Conservation (phyloP, 2,113 vertebrate species). For the Triplophysa siluroides region DNA sequence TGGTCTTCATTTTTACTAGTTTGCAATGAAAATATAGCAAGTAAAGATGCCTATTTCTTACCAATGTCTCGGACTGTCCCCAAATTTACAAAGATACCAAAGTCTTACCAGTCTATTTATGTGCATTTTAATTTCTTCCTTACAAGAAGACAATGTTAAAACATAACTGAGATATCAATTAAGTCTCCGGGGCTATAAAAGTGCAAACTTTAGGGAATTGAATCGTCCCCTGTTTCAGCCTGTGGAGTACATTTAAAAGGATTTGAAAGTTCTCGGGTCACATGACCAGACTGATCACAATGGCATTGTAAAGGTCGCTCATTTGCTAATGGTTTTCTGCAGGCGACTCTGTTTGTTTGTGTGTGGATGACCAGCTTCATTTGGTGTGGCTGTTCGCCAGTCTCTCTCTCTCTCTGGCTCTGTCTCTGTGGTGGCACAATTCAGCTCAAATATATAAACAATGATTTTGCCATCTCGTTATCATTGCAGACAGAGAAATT, state of each 20-base stretch:
- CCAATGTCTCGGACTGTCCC: too few species aligned
- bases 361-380: slow-evolving; percentile 26
- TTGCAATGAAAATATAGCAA: too few species aligned
- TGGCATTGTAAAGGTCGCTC: neutral
- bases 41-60: too few species aligned
- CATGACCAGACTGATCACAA: neutral
- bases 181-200: too few species aligned
- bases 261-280: neutral
- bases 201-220: too few species aligned
- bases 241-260: neutral
- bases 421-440: slow-evolving; percentile 18
- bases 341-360: slow-evolving; percentile 18
- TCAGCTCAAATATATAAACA: slow-evolving; percentile 62
- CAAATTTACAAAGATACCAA: too few species aligned
- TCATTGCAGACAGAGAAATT: slow-evolving; percentile 74
- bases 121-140: too few species aligned
- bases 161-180: too few species aligned
- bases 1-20: too few species aligned
- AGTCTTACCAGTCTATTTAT: too few species aligned
- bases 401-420: neutral
- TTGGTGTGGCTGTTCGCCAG: slow-evolving; percentile 14
- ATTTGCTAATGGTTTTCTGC: slow-evolving; percentile 30
- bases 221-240: neutral
- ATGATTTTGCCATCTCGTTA: slow-evolving; percentile 68
- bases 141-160: too few species aligned